A percentile compares a stretch with the other conserved stretches of the same genome.
Conservation (phyloP, 1,140 invertebrate species). For the Leptopilina boulardi region DNA sequence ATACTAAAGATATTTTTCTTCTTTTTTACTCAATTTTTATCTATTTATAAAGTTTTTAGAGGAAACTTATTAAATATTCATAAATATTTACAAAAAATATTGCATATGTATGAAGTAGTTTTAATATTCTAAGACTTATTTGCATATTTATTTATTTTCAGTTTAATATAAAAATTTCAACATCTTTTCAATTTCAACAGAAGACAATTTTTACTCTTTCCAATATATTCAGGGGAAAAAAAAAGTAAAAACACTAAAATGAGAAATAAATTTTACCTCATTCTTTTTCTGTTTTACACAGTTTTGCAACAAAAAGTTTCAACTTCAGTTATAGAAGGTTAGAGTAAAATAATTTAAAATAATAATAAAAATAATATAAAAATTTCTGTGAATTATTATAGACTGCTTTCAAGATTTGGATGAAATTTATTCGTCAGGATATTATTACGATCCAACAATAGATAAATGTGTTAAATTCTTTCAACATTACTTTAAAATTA, state of each 20-base stretch:
- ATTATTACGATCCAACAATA: not conserved
- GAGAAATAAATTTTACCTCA: not conserved
- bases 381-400: not conserved
- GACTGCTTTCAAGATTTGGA: not conserved
- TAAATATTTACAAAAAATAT: too few relatives aligned
- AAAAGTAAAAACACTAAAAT: not conserved
- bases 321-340: not conserved
- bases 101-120: too few relatives aligned
- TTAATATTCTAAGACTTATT: too few relatives aligned
- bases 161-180: too few relatives aligned
- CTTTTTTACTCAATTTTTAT: too few relatives aligned
- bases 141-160: too few relatives aligned
- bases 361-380: not conserved
- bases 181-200: too few relatives aligned
- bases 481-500: not conserved
- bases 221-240: too few relatives aligned
- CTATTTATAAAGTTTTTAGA: too few relatives aligned
- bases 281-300: not conserved
- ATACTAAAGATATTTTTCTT: too few relatives aligned
- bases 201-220: not conserved
- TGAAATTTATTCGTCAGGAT: not conserved
- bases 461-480: not conserved
- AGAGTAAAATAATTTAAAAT: not conserved
- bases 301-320: not conserved
- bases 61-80: too few relatives aligned